phyloP scores from a whole-genome alignment of 1,140 invertebrate genomes.

The Diabrotica virgifera region DNA sequence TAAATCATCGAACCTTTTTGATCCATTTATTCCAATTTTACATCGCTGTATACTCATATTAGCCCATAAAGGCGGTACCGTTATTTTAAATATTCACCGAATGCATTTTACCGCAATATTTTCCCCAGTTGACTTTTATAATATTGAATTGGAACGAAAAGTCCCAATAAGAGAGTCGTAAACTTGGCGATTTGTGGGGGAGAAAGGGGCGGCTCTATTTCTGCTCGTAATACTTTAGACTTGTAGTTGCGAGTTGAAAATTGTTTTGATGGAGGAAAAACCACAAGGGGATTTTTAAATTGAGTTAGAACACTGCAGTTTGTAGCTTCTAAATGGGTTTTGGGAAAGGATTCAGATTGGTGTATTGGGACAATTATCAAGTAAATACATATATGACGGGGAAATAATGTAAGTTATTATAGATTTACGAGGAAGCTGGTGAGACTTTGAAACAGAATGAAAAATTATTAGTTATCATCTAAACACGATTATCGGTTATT shows the following conservation, averaged over 20 bases:
- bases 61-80: not conserved
- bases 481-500: too few species aligned
- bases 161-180: not conserved
- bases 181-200: not conserved
- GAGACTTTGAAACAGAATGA: too few species aligned
- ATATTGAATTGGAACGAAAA: not conserved
- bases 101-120: slow-evolving; percentile 2
- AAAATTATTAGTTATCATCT: too few species aligned
- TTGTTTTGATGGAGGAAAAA: not conserved
- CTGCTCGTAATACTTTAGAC: not conserved
- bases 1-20: slow-evolving; percentile 2
- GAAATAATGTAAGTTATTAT: too few species aligned
- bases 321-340: too few species aligned
- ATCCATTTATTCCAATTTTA: slow-evolving; percentile 1
- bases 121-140: slow-evolving; percentile 2
- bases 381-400: too few species aligned
- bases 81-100: not conserved
- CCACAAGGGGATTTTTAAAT: not conserved
- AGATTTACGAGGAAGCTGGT: too few species aligned
- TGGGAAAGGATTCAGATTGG: too few species aligned
- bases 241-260: not conserved
- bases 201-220: not conserved
- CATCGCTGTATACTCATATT: not conserved
- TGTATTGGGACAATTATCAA: too few species aligned
- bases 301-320: not conserved